phyloP scores from a whole-genome alignment of 2,888 invertebrate species.

The Candidula unifasciata region DNA sequence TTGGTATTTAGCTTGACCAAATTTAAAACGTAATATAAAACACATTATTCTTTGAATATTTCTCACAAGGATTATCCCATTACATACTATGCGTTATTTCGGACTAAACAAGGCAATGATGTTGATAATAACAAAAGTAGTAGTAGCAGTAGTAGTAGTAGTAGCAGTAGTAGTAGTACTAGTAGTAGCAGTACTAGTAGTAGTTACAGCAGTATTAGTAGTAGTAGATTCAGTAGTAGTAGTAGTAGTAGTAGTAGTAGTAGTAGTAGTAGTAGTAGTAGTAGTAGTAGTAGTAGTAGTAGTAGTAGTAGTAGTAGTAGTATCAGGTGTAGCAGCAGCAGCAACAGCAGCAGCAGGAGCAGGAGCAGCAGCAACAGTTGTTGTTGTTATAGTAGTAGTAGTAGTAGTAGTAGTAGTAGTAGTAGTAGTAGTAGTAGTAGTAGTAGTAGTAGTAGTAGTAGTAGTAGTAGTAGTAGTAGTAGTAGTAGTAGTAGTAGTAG shows the following conservation, averaged over 20 bases:
- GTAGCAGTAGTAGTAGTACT: constrained; percentile 46
- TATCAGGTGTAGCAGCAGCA: background rate
- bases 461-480: constrained; percentile 10
- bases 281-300: constrained; percentile 37
- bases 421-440: constrained; percentile 37
- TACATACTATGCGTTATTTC: no score
- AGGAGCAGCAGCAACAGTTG: constrained; percentile 23
- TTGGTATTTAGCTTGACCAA: no score
- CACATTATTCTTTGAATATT: no score
- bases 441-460: constrained; percentile 31
- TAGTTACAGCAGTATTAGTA: background rate
- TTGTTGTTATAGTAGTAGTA: constrained; percentile 17
- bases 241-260: constrained; percentile 42
- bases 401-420: constrained; percentile 30
- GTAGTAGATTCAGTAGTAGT: background rate
- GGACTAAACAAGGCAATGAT: no score
- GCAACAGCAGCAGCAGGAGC: constrained; percentile 27
- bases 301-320: background rate
- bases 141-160: constrained; percentile 48
- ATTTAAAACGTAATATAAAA: no score
- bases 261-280: constrained; percentile 38
- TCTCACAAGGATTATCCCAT: no score
- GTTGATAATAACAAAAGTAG: background rate
- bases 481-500: constrained; percentile 13
- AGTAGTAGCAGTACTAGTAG: constrained; percentile 47